Conservation (phyloP, 2,113 vertebrate species). For the Tachycineta bicolor region DNA sequence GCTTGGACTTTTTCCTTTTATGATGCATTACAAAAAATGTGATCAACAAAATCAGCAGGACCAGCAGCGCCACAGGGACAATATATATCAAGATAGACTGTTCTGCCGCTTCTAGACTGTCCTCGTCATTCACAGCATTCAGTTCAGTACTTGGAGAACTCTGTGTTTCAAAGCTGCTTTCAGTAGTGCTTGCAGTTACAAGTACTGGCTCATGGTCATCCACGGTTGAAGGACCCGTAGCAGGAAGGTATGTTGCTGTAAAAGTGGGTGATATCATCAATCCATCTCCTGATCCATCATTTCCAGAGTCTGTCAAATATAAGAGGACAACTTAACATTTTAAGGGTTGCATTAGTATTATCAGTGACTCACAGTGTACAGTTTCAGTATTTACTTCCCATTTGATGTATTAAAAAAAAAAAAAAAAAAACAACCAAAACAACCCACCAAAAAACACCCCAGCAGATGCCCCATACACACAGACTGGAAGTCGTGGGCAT, state of each 20-base stretch:
- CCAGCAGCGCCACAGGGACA: slow-evolving; percentile 41
- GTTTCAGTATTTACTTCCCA: not conserved
- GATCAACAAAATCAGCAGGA: slow-evolving; percentile 54
- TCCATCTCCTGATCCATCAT: slow-evolving; percentile 22
- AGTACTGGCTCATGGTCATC: not conserved
- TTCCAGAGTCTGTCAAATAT: slow-evolving; percentile 36
- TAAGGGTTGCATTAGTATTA: not conserved
- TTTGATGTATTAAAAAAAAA: not conserved
- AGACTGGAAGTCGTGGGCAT: not conserved
- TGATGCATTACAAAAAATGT: slow-evolving; percentile 9
- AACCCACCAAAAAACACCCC: too few relatives aligned
- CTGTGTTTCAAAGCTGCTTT: not conserved
- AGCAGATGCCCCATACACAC: not conserved
- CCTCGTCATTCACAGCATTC: not conserved
- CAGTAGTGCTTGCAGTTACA: not conserved
- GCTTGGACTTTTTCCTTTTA: slow-evolving; percentile 68
- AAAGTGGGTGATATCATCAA: not conserved
- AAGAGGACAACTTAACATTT: not conserved
- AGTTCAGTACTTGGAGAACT: not conserved
- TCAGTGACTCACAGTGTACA: not conserved
- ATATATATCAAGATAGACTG: slow-evolving; percentile 51
- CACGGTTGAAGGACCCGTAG: accelerated
- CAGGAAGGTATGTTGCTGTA: not conserved
- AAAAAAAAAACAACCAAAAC: too few relatives aligned
- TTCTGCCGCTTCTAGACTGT: not conserved